A percentile compares a stretch with the other conserved stretches of the same genome.
phyloP scores from a whole-genome alignment of 2,113 vertebrate genomes.

The Tauraco erythrolophus region DNA sequence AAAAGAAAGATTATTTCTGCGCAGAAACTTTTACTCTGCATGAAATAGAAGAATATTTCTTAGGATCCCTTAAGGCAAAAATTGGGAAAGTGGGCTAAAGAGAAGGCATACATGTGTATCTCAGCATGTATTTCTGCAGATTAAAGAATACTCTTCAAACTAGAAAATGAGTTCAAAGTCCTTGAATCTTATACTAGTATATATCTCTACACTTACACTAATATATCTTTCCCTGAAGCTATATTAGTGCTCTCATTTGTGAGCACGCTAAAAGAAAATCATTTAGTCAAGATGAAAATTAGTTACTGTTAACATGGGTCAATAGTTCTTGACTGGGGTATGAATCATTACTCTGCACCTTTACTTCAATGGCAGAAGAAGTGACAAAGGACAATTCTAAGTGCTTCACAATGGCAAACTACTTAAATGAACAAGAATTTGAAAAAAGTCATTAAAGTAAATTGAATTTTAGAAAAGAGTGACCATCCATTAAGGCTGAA shows the following conservation, averaged over 20 bases:
- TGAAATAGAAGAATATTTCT: not conserved
- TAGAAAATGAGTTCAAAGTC: not conserved
- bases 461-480: not conserved
- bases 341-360: not conserved
- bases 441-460: not conserved
- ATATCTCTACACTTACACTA: not conserved
- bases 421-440: not conserved
- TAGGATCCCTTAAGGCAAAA: not conserved
- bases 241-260: not conserved
- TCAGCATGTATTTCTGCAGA: conserved; percentile 34
- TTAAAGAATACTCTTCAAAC: not conserved
- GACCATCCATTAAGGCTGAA: not conserved
- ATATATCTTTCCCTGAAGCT: not conserved
- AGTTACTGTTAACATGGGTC: not conserved
- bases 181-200: not conserved
- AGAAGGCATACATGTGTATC: not conserved
- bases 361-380: not conserved
- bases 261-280: not conserved
- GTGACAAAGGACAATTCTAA: not conserved
- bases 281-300: not conserved
- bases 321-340: not conserved
- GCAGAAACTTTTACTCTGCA: not conserved
- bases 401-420: fast-evolving
- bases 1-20: not conserved
- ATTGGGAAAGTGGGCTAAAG: not conserved